These are phyloP conservation scores for Nebria ingens DNA, from an alignment of 1,140 invertebrate species.

Conservation along the genomic window DNA sequence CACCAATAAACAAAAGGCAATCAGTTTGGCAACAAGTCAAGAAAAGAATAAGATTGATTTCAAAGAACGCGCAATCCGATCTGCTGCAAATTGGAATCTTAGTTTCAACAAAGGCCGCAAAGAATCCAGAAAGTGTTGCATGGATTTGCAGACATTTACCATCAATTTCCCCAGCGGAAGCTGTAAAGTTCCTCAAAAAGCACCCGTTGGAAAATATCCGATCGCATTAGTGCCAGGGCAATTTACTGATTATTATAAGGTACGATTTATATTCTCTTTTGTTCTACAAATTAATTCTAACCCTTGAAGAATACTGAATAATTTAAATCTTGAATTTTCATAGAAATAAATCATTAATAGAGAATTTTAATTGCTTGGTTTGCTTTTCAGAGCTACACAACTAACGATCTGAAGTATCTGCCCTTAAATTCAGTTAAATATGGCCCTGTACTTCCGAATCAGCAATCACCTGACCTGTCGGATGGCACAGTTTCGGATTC, in stretches of 20 bases:
- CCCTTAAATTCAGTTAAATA: conserved; percentile 85
- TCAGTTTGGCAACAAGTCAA: conserved; percentile 28
- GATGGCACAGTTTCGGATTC: conserved; percentile 45
- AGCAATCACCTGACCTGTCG: conserved; percentile 35
- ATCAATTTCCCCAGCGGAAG: conserved; percentile 34
- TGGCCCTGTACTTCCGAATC: conserved; percentile 42
- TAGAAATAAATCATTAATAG: not conserved
- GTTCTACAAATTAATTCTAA: conserved; percentile 4
- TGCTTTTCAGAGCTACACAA: conserved; percentile 43
- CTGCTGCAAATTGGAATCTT: conserved; percentile 80
- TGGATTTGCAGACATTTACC: conserved; percentile 59
- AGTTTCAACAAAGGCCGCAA: conserved; percentile 66
- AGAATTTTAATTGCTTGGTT: conserved; percentile 10
- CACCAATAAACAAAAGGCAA: conserved; percentile 53
- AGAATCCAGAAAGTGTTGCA: conserved; percentile 55
- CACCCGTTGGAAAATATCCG: conserved; percentile 64
- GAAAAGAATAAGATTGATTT: conserved; percentile 51
- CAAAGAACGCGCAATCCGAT: conserved; percentile 75
- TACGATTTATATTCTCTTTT: conserved; percentile 31
- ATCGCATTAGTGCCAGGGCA: conserved; percentile 87
- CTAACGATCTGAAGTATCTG: conserved; percentile 64
- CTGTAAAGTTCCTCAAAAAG: conserved; percentile 28
- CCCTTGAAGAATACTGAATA: not conserved
- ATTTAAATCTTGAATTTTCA: not conserved
- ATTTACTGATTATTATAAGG: conserved; percentile 77